phyloP scores from a whole-genome alignment of 2,113 vertebrate species.

The Protomyctophum bolini region DNA sequence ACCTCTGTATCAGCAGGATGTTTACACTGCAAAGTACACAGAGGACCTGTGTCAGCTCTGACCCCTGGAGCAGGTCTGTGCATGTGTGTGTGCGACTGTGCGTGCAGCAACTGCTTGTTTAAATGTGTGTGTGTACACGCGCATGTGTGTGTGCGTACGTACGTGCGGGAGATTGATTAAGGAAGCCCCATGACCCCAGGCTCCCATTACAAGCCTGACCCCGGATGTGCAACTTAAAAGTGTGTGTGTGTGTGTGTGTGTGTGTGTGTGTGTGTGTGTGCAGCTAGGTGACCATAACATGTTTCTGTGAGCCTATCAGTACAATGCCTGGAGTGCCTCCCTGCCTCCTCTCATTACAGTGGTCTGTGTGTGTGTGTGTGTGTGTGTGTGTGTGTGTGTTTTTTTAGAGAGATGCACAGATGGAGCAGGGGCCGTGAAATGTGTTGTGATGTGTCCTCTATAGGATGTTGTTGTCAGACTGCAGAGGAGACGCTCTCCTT shows the following conservation, averaged over 20 bases:
- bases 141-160: slow-evolving; percentile 7
- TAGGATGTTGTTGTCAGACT: slow-evolving; percentile 57
- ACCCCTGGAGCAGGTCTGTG: not conserved
- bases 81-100: not conserved
- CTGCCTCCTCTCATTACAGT: slow-evolving; percentile 49
- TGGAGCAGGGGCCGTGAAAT: slow-evolving; percentile 66
- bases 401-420: not conserved
- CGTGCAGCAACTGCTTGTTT: not conserved
- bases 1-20: slow-evolving; percentile 20
- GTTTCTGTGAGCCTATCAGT: slow-evolving; percentile 45
- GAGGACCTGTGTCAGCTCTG: slow-evolving; percentile 9
- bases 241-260: not conserved
- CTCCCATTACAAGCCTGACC: slow-evolving; percentile 51
- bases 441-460: slow-evolving; percentile 68
- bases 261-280: slow-evolving; percentile 2
- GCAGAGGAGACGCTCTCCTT: slow-evolving; percentile 56
- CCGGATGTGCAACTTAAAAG: slow-evolving; percentile 27
- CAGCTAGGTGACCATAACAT: slow-evolving; percentile 64
- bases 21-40: slow-evolving; percentile 21
- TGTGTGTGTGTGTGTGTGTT: slow-evolving; percentile 5
- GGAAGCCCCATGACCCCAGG: slow-evolving; percentile 40
- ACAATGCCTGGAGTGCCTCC: slow-evolving; percentile 53
- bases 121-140: no score
- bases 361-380: not conserved
- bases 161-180: slow-evolving; percentile 42